Percentiles rank a stretch among this genome's conserved stretches.
Evolutionary conservation across 1,140 invertebrate species (phyloP).

Genomic region (Temnothorax nylanderi): DNA sequence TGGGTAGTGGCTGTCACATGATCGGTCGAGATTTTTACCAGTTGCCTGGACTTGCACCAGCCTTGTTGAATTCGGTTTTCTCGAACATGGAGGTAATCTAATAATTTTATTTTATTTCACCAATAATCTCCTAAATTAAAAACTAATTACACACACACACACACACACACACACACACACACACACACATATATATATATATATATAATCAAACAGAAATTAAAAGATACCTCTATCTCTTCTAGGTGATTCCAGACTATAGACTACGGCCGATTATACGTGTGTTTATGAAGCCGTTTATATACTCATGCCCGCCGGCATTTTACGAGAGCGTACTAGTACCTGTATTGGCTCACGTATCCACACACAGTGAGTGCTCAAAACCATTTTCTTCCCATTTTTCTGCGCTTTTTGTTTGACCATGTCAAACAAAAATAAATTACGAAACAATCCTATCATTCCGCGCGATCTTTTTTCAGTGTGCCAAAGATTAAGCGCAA

Average conservation of each 20-base stretch:
- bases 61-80: slow-evolving; percentile 88
- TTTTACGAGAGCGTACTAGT: slow-evolving; percentile 91
- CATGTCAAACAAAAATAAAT: background rate
- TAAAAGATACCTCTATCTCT: slow-evolving; percentile 26
- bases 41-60: slow-evolving; percentile 88
- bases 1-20: slow-evolving; percentile 91
- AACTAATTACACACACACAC: too few relatives aligned
- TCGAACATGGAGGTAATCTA: slow-evolving; percentile 88
- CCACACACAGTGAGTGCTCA: slow-evolving; percentile 90
- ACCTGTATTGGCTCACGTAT: slow-evolving; percentile 91
- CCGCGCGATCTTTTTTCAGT: slow-evolving; percentile 84
- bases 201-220: background rate
- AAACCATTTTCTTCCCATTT: background rate
- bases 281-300: slow-evolving; percentile 94
- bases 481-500: slow-evolving; percentile 90
- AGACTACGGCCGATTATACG: slow-evolving; percentile 93
- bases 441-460: background rate
- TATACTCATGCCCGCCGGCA: slow-evolving; percentile 93
- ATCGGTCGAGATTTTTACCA: slow-evolving; percentile 94
- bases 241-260: slow-evolving; percentile 92
- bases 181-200: too few relatives aligned
- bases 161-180: too few relatives aligned
- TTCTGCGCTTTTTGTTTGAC: background rate
- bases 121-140: background rate
- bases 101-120: background rate